Evolutionary conservation across 2,888 invertebrate species (phyloP).

Genomic region (Tinea semifulvella): DNA sequence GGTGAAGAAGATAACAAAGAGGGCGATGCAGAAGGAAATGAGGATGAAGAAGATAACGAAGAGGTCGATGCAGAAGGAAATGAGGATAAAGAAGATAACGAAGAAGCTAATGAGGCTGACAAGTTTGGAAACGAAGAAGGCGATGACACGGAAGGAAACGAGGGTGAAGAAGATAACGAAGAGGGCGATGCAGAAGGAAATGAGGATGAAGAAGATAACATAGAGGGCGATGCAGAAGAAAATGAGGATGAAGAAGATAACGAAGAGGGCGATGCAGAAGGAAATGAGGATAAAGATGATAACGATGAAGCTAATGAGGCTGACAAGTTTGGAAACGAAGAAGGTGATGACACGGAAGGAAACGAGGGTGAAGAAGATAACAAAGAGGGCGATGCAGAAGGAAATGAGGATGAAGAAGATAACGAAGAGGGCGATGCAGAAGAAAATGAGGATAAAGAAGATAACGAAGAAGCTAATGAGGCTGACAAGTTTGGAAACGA

Average conservation of each 20-base stretch:
- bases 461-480: not conserved
- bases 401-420: not conserved
- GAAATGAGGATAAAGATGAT: not conserved
- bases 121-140: not conserved
- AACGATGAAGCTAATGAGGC: not conserved
- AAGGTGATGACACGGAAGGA: not conserved
- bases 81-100: not conserved
- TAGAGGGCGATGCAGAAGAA: not conserved
- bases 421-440: not conserved
- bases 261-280: not conserved
- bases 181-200: not conserved
- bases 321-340: not conserved
- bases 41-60: not conserved
- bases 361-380: not conserved
- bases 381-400: not conserved
- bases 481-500: not conserved
- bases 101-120: not conserved
- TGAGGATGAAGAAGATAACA: not conserved
- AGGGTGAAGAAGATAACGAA: not conserved
- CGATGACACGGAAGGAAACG: not conserved
- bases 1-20: not conserved
- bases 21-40: not conserved
- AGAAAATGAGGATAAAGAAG: not conserved
- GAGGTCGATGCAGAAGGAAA: not conserved
- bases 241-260: not conserved